Evolutionary conservation across 2,888 invertebrate species (phyloP).

Genomic region (Calephelis perditalis): DNA sequence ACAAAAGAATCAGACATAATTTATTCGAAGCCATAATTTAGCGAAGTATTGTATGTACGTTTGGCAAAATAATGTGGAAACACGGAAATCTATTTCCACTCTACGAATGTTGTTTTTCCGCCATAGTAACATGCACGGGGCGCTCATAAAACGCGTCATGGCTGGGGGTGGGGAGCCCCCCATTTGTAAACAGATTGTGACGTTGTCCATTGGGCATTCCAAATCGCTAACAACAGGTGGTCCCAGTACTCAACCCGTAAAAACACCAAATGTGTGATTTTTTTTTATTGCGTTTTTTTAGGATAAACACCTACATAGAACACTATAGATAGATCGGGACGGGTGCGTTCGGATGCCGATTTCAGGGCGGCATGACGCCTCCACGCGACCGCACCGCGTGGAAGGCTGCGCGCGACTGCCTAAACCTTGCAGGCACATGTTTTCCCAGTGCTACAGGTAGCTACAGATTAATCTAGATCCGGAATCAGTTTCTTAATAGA

Average conservation of each 20-base stretch:
- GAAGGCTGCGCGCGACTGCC: conserved; percentile 74
- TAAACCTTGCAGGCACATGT: conserved; percentile 47
- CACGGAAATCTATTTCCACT: conserved; percentile 69
- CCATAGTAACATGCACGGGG: conserved; percentile 62
- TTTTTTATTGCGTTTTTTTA: conserved; percentile 13
- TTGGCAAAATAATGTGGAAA: conserved; percentile 49
- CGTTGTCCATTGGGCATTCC: conserved; percentile 59
- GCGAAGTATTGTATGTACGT: conserved; percentile 13
- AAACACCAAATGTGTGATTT: conserved; percentile 22
- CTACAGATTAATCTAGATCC: conserved; percentile 50
- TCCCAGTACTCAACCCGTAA: conserved; percentile 36
- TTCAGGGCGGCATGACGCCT: conserved; percentile 47
- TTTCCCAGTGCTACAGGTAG: conserved; percentile 65
- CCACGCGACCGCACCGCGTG: conserved; percentile 65
- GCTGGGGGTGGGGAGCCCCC: conserved; percentile 51
- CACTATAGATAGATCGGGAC: conserved; percentile 29
- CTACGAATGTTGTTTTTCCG: conserved; percentile 66
- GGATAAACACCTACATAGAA: conserved; percentile 21
- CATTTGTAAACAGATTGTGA: conserved; percentile 74
- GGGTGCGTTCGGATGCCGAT: conserved; percentile 45
- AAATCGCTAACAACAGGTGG: conserved; percentile 71
- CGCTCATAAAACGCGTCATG: conserved; percentile 70
- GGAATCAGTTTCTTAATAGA: conserved; percentile 36
- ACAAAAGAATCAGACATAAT: conserved; percentile 6
- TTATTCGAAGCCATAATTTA: conserved; percentile 1